Evolutionary conservation across 2,888 invertebrate genomes (phyloP).

Genomic region (Polyommatus iphigenia): DNA sequence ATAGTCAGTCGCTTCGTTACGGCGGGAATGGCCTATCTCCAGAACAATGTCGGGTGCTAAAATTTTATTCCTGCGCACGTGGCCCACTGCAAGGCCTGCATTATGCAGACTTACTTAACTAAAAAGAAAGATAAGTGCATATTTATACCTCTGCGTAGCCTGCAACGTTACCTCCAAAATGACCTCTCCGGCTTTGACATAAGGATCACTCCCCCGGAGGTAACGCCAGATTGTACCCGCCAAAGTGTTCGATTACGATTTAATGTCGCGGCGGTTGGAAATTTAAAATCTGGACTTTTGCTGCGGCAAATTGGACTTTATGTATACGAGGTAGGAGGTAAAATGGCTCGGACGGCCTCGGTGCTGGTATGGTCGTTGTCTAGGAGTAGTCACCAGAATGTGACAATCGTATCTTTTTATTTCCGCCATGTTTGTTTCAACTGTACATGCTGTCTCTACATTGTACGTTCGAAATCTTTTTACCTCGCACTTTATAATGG

Average conservation of each 20-base stretch:
- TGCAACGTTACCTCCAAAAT: constrained; percentile 57
- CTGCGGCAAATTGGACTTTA: constrained; percentile 13
- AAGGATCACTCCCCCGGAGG: background rate
- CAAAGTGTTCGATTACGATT: constrained; percentile 80
- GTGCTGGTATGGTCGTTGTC: constrained; percentile 55
- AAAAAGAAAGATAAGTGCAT: constrained; percentile 79
- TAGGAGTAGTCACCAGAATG: constrained; percentile 52
- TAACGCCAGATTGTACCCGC: background rate
- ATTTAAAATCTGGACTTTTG: constrained; percentile 56
- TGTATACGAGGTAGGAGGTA: background rate
- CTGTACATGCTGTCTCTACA: constrained; percentile 11
- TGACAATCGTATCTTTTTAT: constrained; percentile 39
- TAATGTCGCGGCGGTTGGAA: constrained; percentile 67
- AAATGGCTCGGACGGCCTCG: background rate
- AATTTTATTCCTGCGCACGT: constrained; percentile 79
- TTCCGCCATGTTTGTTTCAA: constrained; percentile 27
- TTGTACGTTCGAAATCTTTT: background rate
- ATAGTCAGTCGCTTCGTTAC: constrained; percentile 66
- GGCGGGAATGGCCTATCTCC: constrained; percentile 64
- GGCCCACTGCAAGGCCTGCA: constrained; percentile 63
- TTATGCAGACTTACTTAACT: constrained; percentile 76
- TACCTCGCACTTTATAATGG: background rate
- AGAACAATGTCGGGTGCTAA: constrained; percentile 74
- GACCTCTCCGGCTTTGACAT: background rate
- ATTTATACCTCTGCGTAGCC: constrained; percentile 75